Evolutionary conservation across 2,888 invertebrate genomes (phyloP), one percentile per base, ranked within the genome.

Genomic region (Ennomos fuscantarius): DNA sequence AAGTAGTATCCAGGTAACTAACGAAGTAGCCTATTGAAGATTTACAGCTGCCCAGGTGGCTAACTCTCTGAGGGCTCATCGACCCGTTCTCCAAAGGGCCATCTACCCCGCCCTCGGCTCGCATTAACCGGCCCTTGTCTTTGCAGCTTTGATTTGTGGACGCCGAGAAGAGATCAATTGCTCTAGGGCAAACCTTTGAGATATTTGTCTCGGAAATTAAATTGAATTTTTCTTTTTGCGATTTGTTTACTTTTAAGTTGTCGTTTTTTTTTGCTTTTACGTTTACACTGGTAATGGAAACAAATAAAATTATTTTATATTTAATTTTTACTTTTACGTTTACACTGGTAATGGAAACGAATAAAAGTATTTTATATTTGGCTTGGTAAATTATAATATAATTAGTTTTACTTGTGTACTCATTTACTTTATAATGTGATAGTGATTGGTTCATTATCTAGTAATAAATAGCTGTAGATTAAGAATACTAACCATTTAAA

Each of bases 81-180:
- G 62, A 55, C 51, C 58, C 58, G 54, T 55, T 45, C 57, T 63
- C 55, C 55, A 43, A 64, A 67, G 58, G 58, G 62, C 63, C 63
- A 65, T 65, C 60, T 51, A 86, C 82, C 83, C 82, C 62, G 64
- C 70, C 72, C 75, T 80, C 83, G 81, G 80, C 84, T 71, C 68
- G 74, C 82, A 82, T 85, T 84, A 84, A 70, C 83, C 84, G 76
- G 80, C 84, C 86, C 84, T 81, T 76, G 84, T 83, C 83, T 82
- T 84, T 79, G 74, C 48, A 24, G 45, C 84, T 86, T 88, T 89
- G 89, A 90, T 89, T 89, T 90, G 88, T 87, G 75, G 74, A 74
- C 69, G 75, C 74, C 68, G 68, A 73, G 73, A 76, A 73, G 74
- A 86, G 82, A 88, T 86, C 85, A 80, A 85, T 86, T 76, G 86